A percentile compares a stretch with the other conserved stretches of the same genome.
These are phyloP conservation scores for Pantherophis guttatus DNA, from an alignment of 2,113 vertebrate genomes.

Conservation along the genomic window DNA sequence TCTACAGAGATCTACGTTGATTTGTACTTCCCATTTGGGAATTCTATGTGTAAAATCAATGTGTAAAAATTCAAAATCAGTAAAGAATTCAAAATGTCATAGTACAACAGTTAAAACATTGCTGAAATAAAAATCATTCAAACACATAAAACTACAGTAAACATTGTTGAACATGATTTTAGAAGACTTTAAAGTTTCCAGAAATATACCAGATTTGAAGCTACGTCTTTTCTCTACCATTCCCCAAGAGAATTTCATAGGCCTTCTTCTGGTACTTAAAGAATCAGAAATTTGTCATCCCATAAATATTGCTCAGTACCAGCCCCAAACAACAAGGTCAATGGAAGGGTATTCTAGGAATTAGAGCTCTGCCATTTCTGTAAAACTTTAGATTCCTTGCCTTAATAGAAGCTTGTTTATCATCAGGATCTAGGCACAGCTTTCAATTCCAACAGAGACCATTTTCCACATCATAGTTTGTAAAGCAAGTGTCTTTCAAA, in stretches of 20 bases:
- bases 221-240: too few relatives aligned
- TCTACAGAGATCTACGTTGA: neutral
- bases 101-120: neutral
- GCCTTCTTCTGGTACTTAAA: neutral
- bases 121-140: neutral
- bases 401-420: neutral
- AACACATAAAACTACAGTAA: neutral
- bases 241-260: neutral
- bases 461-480: neutral
- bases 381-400: neutral
- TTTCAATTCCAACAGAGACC: neutral
- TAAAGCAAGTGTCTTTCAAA: neutral
- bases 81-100: neutral
- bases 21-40: neutral
- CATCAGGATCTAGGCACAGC: neutral
- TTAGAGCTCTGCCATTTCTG: neutral
- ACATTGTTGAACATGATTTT: neutral
- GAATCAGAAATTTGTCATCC: neutral
- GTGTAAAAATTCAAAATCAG: neutral
- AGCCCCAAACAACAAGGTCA: neutral
- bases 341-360: neutral
- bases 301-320: neutral
- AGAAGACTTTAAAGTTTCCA: neutral
- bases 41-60: neutral
- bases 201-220: neutral